Percentiles rank a stretch among this genome's conserved stretches.
phyloP scores from a whole-genome alignment of 1,140 invertebrate species.

The Yoshiicerus persimilis region DNA sequence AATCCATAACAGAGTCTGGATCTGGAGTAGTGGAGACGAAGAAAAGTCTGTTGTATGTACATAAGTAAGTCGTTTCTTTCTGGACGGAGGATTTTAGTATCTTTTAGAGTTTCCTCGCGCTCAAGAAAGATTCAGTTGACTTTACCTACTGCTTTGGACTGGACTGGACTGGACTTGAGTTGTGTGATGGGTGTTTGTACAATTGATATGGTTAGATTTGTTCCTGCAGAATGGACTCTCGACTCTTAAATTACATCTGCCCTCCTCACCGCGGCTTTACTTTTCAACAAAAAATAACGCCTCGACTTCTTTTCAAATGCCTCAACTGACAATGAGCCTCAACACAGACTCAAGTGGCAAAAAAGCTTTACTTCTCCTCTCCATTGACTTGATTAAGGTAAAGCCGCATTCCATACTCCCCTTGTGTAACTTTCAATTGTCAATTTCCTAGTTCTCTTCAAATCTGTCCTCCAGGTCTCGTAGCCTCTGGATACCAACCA shows the following conservation, averaged over 20 bases:
- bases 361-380: not conserved
- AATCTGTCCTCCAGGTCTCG: not conserved
- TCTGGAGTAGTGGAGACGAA: no score
- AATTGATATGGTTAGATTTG: conserved; percentile 11
- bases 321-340: not conserved
- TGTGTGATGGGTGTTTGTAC: conserved; percentile 2
- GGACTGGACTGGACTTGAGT: not conserved
- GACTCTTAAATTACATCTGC: conserved; percentile 5
- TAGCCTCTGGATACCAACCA: no score
- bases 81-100: not conserved
- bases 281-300: not conserved
- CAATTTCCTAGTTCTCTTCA: not conserved
- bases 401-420: not conserved
- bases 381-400: not conserved
- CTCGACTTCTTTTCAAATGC: not conserved
- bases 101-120: not conserved
- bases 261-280: not conserved
- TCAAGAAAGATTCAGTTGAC: not conserved
- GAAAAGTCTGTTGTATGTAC: not conserved
- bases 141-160: not conserved
- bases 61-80: not conserved
- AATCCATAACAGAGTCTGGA: no score
- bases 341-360: not conserved
- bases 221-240: conserved; percentile 11
- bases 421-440: not conserved